Conservation (phyloP, 2,888 invertebrate genomes). For the Chironomus riparius region DNA sequence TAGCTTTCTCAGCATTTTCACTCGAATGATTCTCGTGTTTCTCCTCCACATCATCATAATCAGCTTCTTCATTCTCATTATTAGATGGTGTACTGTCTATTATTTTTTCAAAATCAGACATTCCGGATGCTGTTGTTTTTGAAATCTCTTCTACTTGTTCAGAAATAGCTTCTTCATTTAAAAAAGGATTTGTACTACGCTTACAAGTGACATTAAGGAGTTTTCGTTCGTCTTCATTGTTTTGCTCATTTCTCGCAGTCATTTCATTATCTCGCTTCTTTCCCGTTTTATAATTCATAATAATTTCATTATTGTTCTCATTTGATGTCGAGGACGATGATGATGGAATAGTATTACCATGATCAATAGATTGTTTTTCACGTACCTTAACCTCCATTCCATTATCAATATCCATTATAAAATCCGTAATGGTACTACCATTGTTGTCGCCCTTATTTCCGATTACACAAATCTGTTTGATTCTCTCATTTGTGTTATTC, state of each 20-base stretch:
- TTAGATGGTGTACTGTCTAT: background rate
- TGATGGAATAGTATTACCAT: background rate
- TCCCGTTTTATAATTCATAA: background rate
- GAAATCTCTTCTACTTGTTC: too few relatives aligned
- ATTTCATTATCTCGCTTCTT: background rate
- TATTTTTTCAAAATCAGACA: background rate
- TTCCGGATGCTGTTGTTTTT: background rate
- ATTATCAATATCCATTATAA: background rate
- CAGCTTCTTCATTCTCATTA: background rate
- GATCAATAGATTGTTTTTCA: background rate
- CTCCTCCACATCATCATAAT: conserved; percentile 8
- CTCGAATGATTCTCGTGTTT: background rate
- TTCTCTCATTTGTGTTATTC: background rate
- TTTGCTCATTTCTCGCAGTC: background rate
- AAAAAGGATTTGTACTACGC: conserved; percentile 27
- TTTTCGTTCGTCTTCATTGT: background rate
- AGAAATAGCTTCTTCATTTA: background rate
- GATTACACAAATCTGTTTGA: background rate
- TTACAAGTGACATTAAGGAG: conserved; percentile 8
- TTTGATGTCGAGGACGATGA: conserved; percentile 2
- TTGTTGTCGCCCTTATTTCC: background rate
- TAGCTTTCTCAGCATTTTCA: background rate
- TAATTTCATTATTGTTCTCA: conserved; percentile 4
- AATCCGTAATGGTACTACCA: background rate
- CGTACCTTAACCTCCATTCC: background rate